Conservation (phyloP, 2,797 vertebrate genomes). For the Pangasius macronema region DNA sequence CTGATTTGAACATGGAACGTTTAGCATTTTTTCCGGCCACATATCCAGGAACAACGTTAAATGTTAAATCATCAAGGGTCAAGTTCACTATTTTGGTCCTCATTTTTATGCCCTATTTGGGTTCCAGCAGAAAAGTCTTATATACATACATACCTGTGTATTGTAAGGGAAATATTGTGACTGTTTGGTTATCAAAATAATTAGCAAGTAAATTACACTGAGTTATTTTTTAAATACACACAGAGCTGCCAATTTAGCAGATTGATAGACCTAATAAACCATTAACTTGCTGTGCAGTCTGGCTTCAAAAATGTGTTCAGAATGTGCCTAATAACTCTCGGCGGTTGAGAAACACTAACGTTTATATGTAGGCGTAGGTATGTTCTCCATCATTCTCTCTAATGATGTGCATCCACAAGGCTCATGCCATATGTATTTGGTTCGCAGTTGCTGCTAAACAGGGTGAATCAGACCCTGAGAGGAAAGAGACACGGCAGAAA, state of each 20-base stretch:
- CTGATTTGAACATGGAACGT: background rate
- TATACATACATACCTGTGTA: background rate
- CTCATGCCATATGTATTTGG: background rate
- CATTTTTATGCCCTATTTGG: background rate
- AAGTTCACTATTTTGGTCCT: background rate
- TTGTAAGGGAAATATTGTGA: background rate
- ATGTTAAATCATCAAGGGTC: background rate
- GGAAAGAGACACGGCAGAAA: conserved; percentile 99
- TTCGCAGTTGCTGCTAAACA: conserved; percentile 96
- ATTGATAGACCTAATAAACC: background rate
- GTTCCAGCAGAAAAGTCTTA: background rate
- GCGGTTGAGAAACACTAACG: too few relatives aligned
- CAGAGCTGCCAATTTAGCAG: background rate
- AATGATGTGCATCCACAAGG: background rate
- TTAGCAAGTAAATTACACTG: background rate
- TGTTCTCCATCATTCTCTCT: too few relatives aligned
- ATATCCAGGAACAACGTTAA: background rate
- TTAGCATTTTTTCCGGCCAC: background rate
- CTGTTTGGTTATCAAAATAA: background rate
- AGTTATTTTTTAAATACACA: background rate
- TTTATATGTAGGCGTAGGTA: background rate
- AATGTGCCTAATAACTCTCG: background rate
- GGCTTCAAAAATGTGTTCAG: background rate
- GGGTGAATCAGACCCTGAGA: conserved; percentile 97
- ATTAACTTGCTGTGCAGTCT: background rate